Conservation (phyloP, 2,888 invertebrate species). For the Chymomyza caudatula region DNA sequence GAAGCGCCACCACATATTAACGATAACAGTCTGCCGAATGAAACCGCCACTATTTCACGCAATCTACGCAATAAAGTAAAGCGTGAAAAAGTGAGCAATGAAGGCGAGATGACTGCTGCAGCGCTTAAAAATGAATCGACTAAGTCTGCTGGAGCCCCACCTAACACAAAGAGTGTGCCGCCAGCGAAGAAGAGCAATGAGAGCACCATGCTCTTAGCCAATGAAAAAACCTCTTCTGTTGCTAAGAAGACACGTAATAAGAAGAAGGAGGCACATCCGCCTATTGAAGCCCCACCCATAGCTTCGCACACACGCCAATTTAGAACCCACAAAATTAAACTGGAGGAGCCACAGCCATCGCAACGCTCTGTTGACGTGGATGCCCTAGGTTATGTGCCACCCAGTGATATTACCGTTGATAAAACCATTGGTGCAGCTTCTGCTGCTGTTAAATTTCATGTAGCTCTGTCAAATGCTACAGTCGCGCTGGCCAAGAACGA, state of each 20-base stretch:
- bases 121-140: conserved; percentile 26
- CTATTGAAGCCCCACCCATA: conserved; percentile 71
- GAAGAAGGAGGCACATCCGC: conserved; percentile 64
- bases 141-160: conserved; percentile 20
- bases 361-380: conserved; percentile 78
- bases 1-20: neutral
- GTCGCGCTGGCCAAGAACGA: neutral
- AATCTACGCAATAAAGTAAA: conserved; percentile 60
- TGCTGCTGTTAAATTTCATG: conserved; percentile 55
- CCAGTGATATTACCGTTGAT: conserved; percentile 26
- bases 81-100: conserved; percentile 61
- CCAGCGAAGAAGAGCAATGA: conserved; percentile 16
- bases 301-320: conserved; percentile 68
- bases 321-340: conserved; percentile 28
- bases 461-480: conserved; percentile 9
- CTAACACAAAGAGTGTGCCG: neutral
- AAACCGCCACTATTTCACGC: neutral
- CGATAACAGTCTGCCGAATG: neutral
- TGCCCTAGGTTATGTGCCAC: conserved; percentile 68
- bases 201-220: conserved; percentile 42
- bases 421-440: conserved; percentile 36
- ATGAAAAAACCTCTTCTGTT: conserved; percentile 18
- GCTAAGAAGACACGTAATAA: conserved; percentile 56
- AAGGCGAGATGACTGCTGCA: conserved; percentile 1
- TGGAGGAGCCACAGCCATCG: conserved; percentile 21